phyloP scores from a whole-genome alignment of 2,797 vertebrate species.

The Eulemur albifrons region DNA sequence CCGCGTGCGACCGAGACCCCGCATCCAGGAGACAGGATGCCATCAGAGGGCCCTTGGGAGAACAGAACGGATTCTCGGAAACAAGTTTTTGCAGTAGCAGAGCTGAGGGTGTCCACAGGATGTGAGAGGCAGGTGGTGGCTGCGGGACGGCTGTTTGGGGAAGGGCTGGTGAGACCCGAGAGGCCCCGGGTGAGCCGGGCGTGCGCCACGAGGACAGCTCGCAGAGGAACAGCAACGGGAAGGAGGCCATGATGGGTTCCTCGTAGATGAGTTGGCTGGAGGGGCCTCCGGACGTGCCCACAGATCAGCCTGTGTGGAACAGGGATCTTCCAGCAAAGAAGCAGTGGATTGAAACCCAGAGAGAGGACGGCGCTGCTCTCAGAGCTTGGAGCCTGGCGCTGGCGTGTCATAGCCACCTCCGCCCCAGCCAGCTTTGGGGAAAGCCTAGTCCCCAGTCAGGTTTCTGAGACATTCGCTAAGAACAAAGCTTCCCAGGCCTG shows the following conservation, averaged over 20 bases:
- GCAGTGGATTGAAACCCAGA: neutral
- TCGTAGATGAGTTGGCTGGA: neutral
- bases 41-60: neutral
- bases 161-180: neutral
- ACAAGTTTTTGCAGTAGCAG: conserved; percentile 6
- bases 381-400: neutral
- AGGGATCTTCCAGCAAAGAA: neutral
- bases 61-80: neutral
- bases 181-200: neutral
- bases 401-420: neutral
- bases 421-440: neutral
- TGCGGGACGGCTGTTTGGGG: neutral
- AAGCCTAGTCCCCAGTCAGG: neutral
- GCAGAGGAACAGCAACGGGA: neutral
- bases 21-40: neutral
- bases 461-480: neutral
- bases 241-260: neutral
- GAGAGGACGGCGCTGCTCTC: neutral
- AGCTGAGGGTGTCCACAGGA: neutral
- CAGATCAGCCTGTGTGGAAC: neutral
- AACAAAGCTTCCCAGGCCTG: neutral
- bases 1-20: neutral
- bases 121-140: neutral
- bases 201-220: neutral
- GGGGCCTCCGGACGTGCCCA: neutral